A percentile compares a stretch with the other conserved stretches of the same genome.
Conservation (phyloP, 2,888 invertebrate species). For the Neocrepidodera transversa region DNA sequence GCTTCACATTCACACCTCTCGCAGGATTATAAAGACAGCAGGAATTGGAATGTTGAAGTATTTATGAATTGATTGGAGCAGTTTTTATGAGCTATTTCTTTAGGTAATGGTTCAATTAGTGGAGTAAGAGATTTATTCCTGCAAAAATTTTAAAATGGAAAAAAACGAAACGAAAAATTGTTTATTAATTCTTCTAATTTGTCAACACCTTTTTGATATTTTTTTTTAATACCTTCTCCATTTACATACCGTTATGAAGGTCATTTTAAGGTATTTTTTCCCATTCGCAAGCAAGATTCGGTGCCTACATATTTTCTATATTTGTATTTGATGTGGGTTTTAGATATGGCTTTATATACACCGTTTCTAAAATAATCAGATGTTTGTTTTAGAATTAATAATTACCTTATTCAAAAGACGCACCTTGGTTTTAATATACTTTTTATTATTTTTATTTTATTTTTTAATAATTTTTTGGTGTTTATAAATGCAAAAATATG, state of each 20-base stretch:
- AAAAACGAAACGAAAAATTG: no score
- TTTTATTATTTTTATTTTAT: no score
- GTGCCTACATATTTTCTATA: constrained; percentile 46
- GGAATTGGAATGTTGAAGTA: constrained; percentile 3
- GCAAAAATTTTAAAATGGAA: no score
- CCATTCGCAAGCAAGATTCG: constrained; percentile 35
- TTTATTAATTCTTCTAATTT: no score
- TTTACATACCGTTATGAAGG: constrained; percentile 23
- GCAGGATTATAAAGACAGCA: constrained; percentile 34
- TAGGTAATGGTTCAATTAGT: neutral
- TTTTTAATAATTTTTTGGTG: neutral
- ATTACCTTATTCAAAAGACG: constrained; percentile 24
- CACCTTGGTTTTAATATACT: constrained; percentile 2
- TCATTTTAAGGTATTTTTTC: constrained; percentile 13
- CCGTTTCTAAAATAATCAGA: constrained; percentile 39
- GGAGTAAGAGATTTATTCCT: no score
- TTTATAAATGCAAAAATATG: no score
- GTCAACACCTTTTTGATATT: neutral
- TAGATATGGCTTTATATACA: constrained; percentile 43
- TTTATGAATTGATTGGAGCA: neutral
- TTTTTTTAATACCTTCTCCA: constrained; percentile 16
- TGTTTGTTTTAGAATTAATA: constrained; percentile 36
- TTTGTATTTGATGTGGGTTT: constrained; percentile 41
- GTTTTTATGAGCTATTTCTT: neutral
- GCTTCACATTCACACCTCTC: constrained; percentile 56